Percentiles rank a stretch among this genome's conserved stretches.
Conservation (phyloP, 53 echinoderm and acorn worm genomes). For the Paelopatides confundens region DNA sequence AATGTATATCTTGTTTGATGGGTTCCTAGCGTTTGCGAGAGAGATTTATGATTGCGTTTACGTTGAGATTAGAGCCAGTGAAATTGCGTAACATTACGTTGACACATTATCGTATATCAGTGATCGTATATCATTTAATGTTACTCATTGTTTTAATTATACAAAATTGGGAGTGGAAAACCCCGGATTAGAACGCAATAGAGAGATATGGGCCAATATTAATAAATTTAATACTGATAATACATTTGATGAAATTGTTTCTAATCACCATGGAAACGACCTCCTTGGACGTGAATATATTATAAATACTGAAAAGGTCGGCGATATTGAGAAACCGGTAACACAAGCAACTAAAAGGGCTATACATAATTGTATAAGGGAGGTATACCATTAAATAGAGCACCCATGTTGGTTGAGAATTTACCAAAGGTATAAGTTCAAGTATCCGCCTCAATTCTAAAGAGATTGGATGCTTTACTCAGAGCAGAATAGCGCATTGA, state of each 20-base stretch:
- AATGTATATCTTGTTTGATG: not conserved
- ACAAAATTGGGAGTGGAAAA: not conserved
- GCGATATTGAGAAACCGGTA: not conserved
- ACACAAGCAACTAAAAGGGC: not conserved
- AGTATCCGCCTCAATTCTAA: not conserved
- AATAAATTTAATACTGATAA: not conserved
- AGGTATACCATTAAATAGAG: not conserved
- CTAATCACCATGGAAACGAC: not conserved
- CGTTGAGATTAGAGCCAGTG: not conserved
- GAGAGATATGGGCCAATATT: not conserved
- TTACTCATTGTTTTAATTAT: no score
- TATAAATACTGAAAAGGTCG: not conserved
- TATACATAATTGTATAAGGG: not conserved
- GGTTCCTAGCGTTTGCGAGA: not conserved
- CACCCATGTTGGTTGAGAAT: no score
- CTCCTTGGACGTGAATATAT: not conserved
- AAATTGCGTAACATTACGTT: not conserved
- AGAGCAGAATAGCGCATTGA: no score
- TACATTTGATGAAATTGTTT: not conserved
- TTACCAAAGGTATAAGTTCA: not conserved
- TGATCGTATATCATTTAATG: not conserved
- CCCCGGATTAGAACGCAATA: not conserved
- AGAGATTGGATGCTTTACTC: no score
- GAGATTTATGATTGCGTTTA: not conserved
- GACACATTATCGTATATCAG: not conserved